A percentile compares a stretch with the other conserved stretches of the same genome.
These are phyloP conservation scores for Abrostola triplasia DNA, from an alignment of 2,888 invertebrate genomes.

Conservation along the genomic window DNA sequence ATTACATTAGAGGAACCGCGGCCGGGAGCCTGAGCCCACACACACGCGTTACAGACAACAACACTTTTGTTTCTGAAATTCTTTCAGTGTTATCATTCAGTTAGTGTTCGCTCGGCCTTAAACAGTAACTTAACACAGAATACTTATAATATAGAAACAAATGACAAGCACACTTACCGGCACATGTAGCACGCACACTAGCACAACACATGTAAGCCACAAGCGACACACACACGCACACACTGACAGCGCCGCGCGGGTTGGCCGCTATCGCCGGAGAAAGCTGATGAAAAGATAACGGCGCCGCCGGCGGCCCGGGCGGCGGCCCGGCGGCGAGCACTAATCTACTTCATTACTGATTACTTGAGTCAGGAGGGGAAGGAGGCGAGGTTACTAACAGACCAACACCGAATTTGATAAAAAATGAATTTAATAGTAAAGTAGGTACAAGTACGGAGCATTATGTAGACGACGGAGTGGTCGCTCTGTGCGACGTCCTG, in stretches of 20 bases:
- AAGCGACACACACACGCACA: constrained; percentile 52
- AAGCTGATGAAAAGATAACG: constrained; percentile 5
- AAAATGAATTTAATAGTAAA: constrained; percentile 71
- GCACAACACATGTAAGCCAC: constrained; percentile 54
- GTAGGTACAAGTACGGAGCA: constrained; percentile 65
- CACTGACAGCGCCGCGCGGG: constrained; percentile 13
- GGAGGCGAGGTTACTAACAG: constrained; percentile 45
- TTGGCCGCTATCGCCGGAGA: neutral
- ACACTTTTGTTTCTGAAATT: too few relatives aligned
- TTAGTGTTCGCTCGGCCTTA: too few relatives aligned
- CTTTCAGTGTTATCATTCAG: too few relatives aligned
- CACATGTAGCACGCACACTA: constrained; percentile 45
- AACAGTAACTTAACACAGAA: too few relatives aligned
- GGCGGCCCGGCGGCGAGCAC: neutral
- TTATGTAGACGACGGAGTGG: constrained; percentile 48
- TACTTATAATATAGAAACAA: constrained; percentile 27
- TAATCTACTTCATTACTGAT: constrained; percentile 1
- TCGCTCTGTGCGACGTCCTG: constrained; percentile 14
- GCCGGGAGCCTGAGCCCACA: too few relatives aligned
- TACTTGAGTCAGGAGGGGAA: constrained; percentile 18
- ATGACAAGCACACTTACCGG: constrained; percentile 57
- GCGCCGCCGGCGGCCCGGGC: neutral
- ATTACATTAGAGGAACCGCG: too few relatives aligned
- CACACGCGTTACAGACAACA: too few relatives aligned
- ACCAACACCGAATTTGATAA: constrained; percentile 63